These are phyloP conservation scores for Halesus radiatus DNA, from an alignment of 1,140 invertebrate genomes.

Conservation along the genomic window DNA sequence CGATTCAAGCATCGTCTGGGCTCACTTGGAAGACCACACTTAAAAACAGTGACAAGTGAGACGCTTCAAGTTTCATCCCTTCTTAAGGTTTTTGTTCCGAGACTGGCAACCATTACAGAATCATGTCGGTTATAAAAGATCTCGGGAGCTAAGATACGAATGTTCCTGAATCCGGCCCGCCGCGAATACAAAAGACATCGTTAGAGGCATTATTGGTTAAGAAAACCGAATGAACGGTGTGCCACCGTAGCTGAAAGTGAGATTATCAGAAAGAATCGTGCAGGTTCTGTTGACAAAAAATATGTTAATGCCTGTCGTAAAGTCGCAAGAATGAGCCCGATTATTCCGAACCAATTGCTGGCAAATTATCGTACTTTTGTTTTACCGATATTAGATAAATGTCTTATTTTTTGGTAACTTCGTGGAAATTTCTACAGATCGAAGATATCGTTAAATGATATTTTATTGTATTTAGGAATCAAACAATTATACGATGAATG, in stretches of 20 bases:
- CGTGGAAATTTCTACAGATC: too few relatives aligned
- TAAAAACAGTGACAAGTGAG: too few relatives aligned
- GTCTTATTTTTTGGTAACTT: too few relatives aligned
- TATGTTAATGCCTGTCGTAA: not conserved
- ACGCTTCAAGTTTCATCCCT: too few relatives aligned
- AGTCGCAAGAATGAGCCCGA: not conserved
- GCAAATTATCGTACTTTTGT: not conserved
- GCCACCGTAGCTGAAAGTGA: not conserved
- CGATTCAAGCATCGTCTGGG: too few relatives aligned
- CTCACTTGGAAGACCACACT: too few relatives aligned
- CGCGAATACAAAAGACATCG: constrained; percentile 34
- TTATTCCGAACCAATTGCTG: not conserved
- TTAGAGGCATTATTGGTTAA: constrained; percentile 31
- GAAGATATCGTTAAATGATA: too few relatives aligned
- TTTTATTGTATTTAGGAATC: too few relatives aligned
- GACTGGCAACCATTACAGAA: not conserved
- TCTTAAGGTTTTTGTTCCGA: too few relatives aligned
- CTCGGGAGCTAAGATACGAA: constrained; percentile 14
- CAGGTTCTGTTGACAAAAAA: constrained; percentile 15
- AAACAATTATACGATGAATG: too few relatives aligned
- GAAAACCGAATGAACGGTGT: constrained; percentile 29
- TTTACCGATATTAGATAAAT: not conserved
- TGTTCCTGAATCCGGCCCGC: not conserved
- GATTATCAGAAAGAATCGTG: constrained; percentile 8
- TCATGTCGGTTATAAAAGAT: not conserved